A percentile compares a stretch with the other conserved stretches of the same genome.
Evolutionary conservation across 2,888 invertebrate species (phyloP).

Genomic region (Aethes cnicana): DNA sequence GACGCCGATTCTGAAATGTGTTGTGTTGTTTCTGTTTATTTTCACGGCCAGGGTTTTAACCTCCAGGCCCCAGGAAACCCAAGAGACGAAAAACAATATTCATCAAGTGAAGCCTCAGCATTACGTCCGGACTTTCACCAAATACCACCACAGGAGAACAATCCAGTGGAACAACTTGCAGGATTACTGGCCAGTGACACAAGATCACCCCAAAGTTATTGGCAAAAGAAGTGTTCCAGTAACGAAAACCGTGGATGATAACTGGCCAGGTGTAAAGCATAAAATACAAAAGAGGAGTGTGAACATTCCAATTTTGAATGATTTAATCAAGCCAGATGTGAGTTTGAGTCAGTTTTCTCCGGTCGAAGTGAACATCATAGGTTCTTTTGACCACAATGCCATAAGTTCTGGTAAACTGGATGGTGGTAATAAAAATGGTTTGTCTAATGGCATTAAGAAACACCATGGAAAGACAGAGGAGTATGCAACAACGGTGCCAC

Average conservation of each 20-base stretch:
- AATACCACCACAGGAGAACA: slow-evolving; percentile 73
- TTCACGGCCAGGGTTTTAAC: slow-evolving; percentile 76
- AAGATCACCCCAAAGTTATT: slow-evolving; percentile 51
- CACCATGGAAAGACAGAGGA: slow-evolving; percentile 57
- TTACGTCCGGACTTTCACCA: slow-evolving; percentile 75
- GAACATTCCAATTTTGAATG: slow-evolving; percentile 53
- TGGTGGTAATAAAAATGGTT: slow-evolving; percentile 45
- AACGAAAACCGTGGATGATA: slow-evolving; percentile 26
- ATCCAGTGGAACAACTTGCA: slow-evolving; percentile 61
- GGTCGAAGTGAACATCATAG: slow-evolving; percentile 47
- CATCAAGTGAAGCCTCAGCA: slow-evolving; percentile 65
- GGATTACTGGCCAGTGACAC: slow-evolving; percentile 53
- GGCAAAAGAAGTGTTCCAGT: slow-evolving; percentile 36
- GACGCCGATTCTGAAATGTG: slow-evolving; percentile 71
- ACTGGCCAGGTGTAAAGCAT: slow-evolving; percentile 45
- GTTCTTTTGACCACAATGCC: slow-evolving; percentile 47
- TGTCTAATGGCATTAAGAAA: slow-evolving; percentile 49
- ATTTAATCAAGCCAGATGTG: slow-evolving; percentile 45
- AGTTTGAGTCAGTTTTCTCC: slow-evolving; percentile 49
- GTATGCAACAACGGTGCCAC: slow-evolving; percentile 49
- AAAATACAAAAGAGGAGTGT: slow-evolving; percentile 55
- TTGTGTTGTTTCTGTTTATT: slow-evolving; percentile 72
- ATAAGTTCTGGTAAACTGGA: slow-evolving; percentile 51
- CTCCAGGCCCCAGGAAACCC: slow-evolving; percentile 67
- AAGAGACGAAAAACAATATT: slow-evolving; percentile 61